These are phyloP conservation scores for Idaea biselata DNA, from an alignment of 2,888 invertebrate genomes.

Conservation along the genomic window DNA sequence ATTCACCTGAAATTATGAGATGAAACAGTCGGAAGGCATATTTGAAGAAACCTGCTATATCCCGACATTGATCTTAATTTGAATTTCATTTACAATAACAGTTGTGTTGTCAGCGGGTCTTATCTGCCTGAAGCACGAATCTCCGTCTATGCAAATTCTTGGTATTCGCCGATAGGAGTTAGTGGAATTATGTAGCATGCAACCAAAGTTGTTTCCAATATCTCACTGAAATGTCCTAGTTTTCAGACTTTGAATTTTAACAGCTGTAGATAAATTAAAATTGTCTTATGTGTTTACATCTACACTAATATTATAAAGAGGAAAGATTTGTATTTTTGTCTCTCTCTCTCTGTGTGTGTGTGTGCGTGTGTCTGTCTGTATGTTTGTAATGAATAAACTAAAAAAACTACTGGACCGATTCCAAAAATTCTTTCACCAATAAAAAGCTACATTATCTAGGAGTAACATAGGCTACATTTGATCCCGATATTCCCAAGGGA, in stretches of 20 bases:
- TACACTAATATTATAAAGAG: no score
- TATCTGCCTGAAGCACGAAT: slow-evolving; percentile 16
- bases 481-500: no score
- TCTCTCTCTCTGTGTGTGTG: no score
- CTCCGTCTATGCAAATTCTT: slow-evolving; percentile 14
- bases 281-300: not conserved
- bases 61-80: slow-evolving; percentile 2
- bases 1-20: not conserved
- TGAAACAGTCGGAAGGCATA: not conserved
- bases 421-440: no score
- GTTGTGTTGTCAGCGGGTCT: slow-evolving; percentile 19
- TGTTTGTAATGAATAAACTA: no score
- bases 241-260: not conserved
- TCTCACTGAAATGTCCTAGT: slow-evolving; percentile 3
- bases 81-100: slow-evolving; percentile 18
- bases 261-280: not conserved
- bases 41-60: not conserved
- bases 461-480: no score
- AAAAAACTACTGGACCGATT: no score
- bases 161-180: slow-evolving; percentile 11
- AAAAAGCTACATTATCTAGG: no score
- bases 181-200: slow-evolving; percentile 7
- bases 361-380: no score
- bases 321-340: no score
- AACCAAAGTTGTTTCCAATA: slow-evolving; percentile 3